Base-by-base conservation (phyloP, 1,140 invertebrate genomes). In the Delia radicum region DNA sequence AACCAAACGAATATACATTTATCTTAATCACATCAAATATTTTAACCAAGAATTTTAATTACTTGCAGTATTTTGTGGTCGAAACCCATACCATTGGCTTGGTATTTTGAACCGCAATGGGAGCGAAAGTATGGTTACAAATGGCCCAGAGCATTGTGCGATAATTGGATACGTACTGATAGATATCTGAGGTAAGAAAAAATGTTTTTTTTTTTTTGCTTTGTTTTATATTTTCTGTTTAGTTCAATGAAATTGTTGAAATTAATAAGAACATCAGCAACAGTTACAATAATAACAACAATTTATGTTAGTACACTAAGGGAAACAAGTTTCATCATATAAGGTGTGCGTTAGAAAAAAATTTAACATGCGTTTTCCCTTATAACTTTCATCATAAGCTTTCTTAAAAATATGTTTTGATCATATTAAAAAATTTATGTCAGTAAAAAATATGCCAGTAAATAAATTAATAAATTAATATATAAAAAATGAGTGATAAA, bases 101-200 rank as follows among this genome's bases (percentile, higher is more conserved):
- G 96, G 96, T 98, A 97, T 82, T 97, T 97, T 82, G 89, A 89
- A 0, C 90, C 92, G 0, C 95, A 97, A 85, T 98, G 96, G 95
- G 91, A 95, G 82, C 87, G 90, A 24, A 79, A 90, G 26, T 91
- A 93, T 78, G 95, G 95, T 6, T 85, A 88, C 4, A 88, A 91
- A n/a, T 98, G 96, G 96, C 87, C 94, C 0, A 89, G 92, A 77
- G 87, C 89, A 7, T 89, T 95, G 76, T 98, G 96, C 84, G 92
- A 97, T 85, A 91, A 93, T 76, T 98, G 96, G 96, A 90, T 95
- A 26, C 91, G 93, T 87, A 91, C 92, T 71, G 96, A 98, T 86
- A 89, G 95, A 78, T 95, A 94, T 83, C 86, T 93, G 72, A 83
- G 85, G 84, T 85, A 79, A 79, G 81, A 71, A 18, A 7, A 76